phyloP scores from a whole-genome alignment of 2,888 invertebrate species.

The Noctua fimbriata region DNA sequence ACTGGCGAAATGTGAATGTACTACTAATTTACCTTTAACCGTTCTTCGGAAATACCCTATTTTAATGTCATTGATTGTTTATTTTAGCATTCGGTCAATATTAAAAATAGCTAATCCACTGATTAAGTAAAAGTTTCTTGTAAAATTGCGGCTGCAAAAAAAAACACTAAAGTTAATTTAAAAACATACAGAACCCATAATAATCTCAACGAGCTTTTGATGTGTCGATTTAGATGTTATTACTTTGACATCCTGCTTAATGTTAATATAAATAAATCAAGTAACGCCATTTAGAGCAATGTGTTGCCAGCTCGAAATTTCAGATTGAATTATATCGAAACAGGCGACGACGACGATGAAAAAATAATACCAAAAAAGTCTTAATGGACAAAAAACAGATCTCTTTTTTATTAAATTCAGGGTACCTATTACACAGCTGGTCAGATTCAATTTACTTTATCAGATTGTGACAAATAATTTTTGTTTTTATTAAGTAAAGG shows the following conservation, averaged over 20 bases:
- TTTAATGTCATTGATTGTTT: too few relatives aligned
- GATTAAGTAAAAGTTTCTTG: too few relatives aligned
- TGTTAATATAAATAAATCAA: slow-evolving; percentile 59
- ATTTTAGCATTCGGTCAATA: too few relatives aligned
- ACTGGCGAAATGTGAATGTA: too few relatives aligned
- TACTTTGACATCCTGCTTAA: slow-evolving; percentile 32
- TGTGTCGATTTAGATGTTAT: slow-evolving; percentile 45
- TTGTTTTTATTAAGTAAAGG: background rate
- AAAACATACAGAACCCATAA: background rate
- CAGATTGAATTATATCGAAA: slow-evolving; percentile 27
- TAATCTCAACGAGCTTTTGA: slow-evolving; percentile 43
- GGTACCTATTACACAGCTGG: background rate
- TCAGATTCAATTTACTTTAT: slow-evolving; percentile 2
- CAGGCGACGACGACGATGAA: background rate
- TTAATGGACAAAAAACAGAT: background rate
- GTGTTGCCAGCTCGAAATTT: slow-evolving; percentile 40
- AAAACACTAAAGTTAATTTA: background rate
- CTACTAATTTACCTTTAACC: too few relatives aligned
- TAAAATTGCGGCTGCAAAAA: too few relatives aligned
- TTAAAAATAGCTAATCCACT: too few relatives aligned
- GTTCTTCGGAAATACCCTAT: too few relatives aligned
- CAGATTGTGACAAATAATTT: background rate
- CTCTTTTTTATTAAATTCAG: slow-evolving; percentile 12
- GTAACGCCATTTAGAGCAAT: slow-evolving; percentile 44
- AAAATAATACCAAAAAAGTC: background rate